These are phyloP conservation scores for Aphelinus certus DNA, from an alignment of 1,140 invertebrate species.

Conservation along the genomic window DNA sequence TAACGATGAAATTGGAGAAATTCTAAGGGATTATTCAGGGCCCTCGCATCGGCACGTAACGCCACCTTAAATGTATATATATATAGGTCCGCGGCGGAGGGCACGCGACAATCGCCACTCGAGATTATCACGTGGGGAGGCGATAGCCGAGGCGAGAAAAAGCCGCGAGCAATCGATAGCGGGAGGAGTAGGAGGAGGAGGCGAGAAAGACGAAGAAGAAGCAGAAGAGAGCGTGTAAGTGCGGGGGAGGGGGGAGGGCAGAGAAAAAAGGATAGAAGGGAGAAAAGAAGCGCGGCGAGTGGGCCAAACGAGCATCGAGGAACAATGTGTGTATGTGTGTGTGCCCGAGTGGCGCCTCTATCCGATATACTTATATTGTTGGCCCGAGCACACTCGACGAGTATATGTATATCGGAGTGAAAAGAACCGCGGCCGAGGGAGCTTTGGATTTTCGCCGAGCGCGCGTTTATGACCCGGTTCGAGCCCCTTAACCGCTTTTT, in stretches of 20 bases:
- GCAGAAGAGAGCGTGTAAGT: not conserved
- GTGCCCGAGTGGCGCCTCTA: conserved; percentile 31
- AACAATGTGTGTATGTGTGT: conserved; percentile 37
- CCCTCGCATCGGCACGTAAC: no score
- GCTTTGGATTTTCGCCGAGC: not conserved
- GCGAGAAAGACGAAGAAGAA: not conserved
- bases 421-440: not conserved
- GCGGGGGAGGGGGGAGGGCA: not conserved
- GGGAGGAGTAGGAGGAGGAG: conserved; percentile 4
- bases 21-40: no score
- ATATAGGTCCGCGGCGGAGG: no score
- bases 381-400: conserved; percentile 49
- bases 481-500: conserved; percentile 40
- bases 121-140: not conserved
- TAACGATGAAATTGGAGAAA: no score
- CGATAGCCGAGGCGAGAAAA: conserved; percentile 12
- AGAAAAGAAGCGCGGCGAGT: conserved; percentile 23
- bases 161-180: conserved; percentile 32
- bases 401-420: conserved; percentile 1
- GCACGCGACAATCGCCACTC: not conserved
- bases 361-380: conserved; percentile 50
- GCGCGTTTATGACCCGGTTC: conserved; percentile 24
- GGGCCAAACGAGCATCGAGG: conserved; percentile 27
- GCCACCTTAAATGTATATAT: no score
- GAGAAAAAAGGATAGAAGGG: not conserved